phyloP scores from a whole-genome alignment of 2,797 vertebrate species.

The Heliangelus exortis region DNA sequence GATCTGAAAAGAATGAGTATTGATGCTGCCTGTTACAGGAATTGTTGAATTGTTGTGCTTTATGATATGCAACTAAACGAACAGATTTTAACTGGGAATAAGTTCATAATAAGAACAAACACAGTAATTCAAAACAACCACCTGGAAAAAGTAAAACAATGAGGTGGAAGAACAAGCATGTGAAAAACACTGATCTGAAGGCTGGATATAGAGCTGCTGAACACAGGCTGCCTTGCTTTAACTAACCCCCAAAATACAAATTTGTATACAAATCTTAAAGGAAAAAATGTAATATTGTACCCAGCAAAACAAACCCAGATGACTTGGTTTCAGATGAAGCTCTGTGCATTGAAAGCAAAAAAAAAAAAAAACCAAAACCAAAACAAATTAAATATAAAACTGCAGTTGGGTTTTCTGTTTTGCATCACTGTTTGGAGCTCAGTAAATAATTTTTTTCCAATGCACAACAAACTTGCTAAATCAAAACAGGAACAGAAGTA shows the following conservation, averaged over 20 bases:
- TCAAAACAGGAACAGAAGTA: slow-evolving; percentile 6
- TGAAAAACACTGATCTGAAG: background rate
- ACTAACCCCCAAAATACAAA: background rate
- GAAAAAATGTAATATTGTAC: background rate
- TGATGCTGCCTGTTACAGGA: background rate
- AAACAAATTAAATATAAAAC: background rate
- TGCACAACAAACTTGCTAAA: background rate
- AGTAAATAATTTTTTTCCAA: background rate
- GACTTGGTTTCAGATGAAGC: background rate
- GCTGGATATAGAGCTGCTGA: background rate
- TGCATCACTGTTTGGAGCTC: background rate
- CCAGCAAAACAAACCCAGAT: background rate
- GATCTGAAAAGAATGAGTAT: background rate
- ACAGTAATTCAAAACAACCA: background rate
- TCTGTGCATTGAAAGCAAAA: background rate
- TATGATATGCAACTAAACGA: background rate
- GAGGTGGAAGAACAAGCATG: background rate
- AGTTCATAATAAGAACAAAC: background rate
- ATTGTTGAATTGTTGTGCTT: background rate
- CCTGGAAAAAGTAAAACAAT: background rate
- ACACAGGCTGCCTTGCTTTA: background rate
- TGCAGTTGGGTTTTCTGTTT: slow-evolving; percentile 11
- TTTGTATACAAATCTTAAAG: background rate
- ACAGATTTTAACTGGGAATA: background rate
- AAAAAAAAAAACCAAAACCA: background rate